Base-by-base conservation (phyloP, 2,113 vertebrate genomes). In the Cyphomyrus discorhynchus region DNA sequence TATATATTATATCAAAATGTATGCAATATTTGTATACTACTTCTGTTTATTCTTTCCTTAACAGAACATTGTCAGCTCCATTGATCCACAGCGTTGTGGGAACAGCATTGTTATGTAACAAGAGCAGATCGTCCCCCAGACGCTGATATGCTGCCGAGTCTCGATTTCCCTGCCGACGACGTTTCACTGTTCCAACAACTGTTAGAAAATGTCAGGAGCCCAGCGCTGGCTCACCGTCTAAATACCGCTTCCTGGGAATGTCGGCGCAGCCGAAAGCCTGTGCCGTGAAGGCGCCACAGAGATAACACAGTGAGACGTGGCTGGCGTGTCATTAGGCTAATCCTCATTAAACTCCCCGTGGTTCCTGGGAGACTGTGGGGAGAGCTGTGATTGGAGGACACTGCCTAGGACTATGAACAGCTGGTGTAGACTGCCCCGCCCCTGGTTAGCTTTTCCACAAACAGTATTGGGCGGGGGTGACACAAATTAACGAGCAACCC, bases 301-400 rank as follows among this genome's bases (percentile, higher is more conserved):
- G 87, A 21, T 45, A 62, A 90, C 86, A 53, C 77, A 62, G 52
- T 35, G 88, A 89, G 86, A 87, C 53, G 50, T 85, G 80, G 91
- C 89, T 87, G 91, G 49, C 13, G 10, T 86, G 87, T 89, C 91
- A 91, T 91, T 62, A 89, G 91, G 88, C 88, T 90, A 90, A 92
- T 91, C 91, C 31, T 52, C 53, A 91, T 90, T 92, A 89, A 86
- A 84, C 86, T 49, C 17, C 39, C 47, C 62, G 62, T 50, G 70
- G 35, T 58, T 27, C 77, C 80, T 31, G 5, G 21, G 39, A 58
- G 6, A 62, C 50, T 77, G 42, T 31, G 17, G 80, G 5, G 24
- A 49, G 50, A 58, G 35, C 70, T 35, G 50, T n/a, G 39, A 83
- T 45, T 52, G 80, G 87, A n/a, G 24, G 39, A n/a, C 21, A 52